phyloP scores from a whole-genome alignment of 2,113 vertebrate species.

The Porphyrio hochstetteri region DNA sequence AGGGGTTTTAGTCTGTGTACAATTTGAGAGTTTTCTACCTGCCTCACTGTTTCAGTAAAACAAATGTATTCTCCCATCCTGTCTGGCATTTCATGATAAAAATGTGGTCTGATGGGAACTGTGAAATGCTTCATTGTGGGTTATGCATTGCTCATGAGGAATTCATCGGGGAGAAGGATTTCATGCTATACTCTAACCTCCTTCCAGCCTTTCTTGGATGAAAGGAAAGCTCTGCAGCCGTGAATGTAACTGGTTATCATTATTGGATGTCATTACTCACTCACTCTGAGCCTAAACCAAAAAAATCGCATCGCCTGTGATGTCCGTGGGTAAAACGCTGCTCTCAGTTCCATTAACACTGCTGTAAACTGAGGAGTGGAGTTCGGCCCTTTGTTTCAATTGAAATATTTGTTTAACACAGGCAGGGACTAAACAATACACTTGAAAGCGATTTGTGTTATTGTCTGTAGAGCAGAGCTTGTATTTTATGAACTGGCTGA shows the following conservation, averaged over 20 bases:
- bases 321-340: constrained; percentile 9
- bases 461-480: constrained; percentile 68
- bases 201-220: constrained; percentile 30
- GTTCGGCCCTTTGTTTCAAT: constrained; percentile 25
- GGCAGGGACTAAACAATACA: constrained; percentile 64
- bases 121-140: neutral
- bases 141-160: neutral
- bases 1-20: accelerated
- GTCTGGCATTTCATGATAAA: neutral
- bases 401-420: constrained; percentile 60
- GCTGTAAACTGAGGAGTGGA: constrained; percentile 19
- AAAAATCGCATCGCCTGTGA: constrained; percentile 11
- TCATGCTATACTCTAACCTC: constrained; percentile 28
- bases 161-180: constrained; percentile 2
- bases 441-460: constrained; percentile 74
- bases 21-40: neutral
- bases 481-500: constrained; percentile 76
- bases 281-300: constrained; percentile 27
- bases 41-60: constrained; percentile 46
- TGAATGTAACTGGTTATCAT: constrained; percentile 53
- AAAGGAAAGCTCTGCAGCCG: constrained; percentile 25
- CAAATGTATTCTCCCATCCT: constrained; percentile 37
- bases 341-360: constrained; percentile 30
- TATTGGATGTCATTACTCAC: constrained; percentile 52
- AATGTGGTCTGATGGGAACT: neutral